phyloP scores from a whole-genome alignment of 2,888 invertebrate genomes.

The Agapostemon virescens region DNA sequence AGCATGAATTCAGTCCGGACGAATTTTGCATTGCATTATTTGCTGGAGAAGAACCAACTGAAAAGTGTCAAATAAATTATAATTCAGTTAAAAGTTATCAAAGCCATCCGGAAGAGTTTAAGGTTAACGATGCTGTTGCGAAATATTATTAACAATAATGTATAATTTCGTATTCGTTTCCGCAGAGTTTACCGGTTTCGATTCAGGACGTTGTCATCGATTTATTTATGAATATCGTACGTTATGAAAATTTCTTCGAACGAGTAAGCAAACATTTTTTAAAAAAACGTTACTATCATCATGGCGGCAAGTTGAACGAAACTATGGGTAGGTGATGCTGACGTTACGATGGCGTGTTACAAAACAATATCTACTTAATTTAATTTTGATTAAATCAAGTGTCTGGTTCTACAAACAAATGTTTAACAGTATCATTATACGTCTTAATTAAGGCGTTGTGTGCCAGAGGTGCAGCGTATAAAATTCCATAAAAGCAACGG shows the following conservation, averaged over 20 bases:
- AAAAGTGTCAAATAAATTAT: slow-evolving; percentile 1
- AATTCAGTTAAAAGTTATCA: slow-evolving; percentile 1
- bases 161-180: background rate
- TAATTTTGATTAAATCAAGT: background rate
- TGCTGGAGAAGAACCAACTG: background rate
- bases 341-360: background rate
- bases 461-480: too few species aligned
- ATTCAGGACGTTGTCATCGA: slow-evolving; percentile 38
- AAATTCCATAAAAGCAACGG: too few species aligned
- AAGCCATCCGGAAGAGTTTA: slow-evolving; percentile 23
- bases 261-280: slow-evolving; percentile 47
- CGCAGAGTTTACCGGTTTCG: slow-evolving; percentile 29
- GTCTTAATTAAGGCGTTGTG: too few species aligned
- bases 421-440: too few species aligned
- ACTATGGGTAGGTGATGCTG: slow-evolving; percentile 43
- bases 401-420: background rate
- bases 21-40: slow-evolving; percentile 54
- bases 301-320: slow-evolving; percentile 14
- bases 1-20: slow-evolving; percentile 37
- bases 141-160: background rate
- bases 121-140: slow-evolving; percentile 27
- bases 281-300: slow-evolving; percentile 13
- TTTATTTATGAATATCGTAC: slow-evolving; percentile 57
- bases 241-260: slow-evolving; percentile 48
- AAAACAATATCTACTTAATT: background rate